These are phyloP conservation scores for Zaprionus obscuricornis DNA, from an alignment of 2,888 invertebrate species.

Conservation along the genomic window DNA sequence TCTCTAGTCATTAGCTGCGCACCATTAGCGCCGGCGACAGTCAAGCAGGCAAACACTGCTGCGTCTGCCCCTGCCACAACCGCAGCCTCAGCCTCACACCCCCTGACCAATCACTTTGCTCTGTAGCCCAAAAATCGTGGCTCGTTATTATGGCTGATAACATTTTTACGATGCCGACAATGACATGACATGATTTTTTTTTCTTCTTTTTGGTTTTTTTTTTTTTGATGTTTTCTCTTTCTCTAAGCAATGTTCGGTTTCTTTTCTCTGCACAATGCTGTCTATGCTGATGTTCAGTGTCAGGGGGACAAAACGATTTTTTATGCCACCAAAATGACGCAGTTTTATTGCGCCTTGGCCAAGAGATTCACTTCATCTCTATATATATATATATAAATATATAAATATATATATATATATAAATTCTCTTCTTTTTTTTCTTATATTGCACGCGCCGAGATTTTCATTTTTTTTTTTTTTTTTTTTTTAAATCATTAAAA, in stretches of 20 bases:
- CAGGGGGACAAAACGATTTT: constrained; percentile 74
- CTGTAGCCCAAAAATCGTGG: constrained; percentile 61
- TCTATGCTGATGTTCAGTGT: constrained; percentile 67
- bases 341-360: constrained; percentile 71
- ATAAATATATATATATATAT: no score
- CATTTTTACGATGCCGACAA: constrained; percentile 80
- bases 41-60: constrained; percentile 27
- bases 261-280: constrained; percentile 19
- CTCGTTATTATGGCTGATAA: constrained; percentile 80
- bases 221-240: constrained; percentile 9
- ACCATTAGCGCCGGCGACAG: constrained; percentile 77
- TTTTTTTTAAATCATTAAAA: constrained; percentile 77
- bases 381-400: no score
- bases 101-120: constrained; percentile 6
- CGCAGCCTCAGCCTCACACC: constrained; percentile 12
- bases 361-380: constrained; percentile 35
- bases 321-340: constrained; percentile 77
- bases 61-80: not conserved
- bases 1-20: constrained; percentile 77
- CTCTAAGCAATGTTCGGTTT: not conserved
- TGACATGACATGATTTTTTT: constrained; percentile 79
- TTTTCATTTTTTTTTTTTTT: no score
- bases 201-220: constrained; percentile 32
- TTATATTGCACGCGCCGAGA: constrained; percentile 41
- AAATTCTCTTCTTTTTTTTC: no score